Evolutionary conservation across 2,113 vertebrate genomes (phyloP).

Genomic region (Brachyistius frenatus): DNA sequence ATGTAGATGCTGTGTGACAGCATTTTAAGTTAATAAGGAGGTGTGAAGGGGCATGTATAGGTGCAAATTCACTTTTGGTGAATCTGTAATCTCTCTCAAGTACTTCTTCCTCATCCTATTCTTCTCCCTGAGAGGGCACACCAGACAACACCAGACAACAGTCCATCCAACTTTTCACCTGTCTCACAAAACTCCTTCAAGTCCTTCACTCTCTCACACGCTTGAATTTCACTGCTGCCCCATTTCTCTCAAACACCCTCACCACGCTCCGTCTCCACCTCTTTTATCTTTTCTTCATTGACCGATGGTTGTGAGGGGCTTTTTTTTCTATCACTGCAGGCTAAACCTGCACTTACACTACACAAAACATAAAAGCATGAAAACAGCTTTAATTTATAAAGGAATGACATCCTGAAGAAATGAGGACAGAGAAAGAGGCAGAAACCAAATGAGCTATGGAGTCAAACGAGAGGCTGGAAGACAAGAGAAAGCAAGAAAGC

Average conservation of each 20-base stretch:
- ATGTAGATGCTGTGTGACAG: neutral
- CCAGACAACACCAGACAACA: neutral
- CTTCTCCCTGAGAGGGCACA: slow-evolving; percentile 8
- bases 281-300: slow-evolving; percentile 48
- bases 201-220: slow-evolving; percentile 20
- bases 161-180: slow-evolving; percentile 28
- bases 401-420: neutral
- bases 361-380: slow-evolving; percentile 14
- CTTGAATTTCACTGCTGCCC: slow-evolving; percentile 46
- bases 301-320: slow-evolving; percentile 34
- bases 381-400: slow-evolving; percentile 30
- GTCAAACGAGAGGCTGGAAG: slow-evolving; percentile 30
- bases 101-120: neutral
- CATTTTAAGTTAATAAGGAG: neutral
- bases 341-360: neutral
- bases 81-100: slow-evolving; percentile 22
- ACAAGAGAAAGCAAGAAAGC: slow-evolving; percentile 47
- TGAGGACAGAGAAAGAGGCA: neutral
- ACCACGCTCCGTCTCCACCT: slow-evolving; percentile 14
- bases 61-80: neutral
- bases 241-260: slow-evolving; percentile 38
- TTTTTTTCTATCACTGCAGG: neutral
- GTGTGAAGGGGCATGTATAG: neutral
- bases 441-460: slow-evolving; percentile 26
- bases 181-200: slow-evolving; percentile 36